A percentile compares a stretch with the other conserved stretches of the same genome.
Evolutionary conservation across 2,888 invertebrate species (phyloP).

Genomic region (Dasypogon diadema): DNA sequence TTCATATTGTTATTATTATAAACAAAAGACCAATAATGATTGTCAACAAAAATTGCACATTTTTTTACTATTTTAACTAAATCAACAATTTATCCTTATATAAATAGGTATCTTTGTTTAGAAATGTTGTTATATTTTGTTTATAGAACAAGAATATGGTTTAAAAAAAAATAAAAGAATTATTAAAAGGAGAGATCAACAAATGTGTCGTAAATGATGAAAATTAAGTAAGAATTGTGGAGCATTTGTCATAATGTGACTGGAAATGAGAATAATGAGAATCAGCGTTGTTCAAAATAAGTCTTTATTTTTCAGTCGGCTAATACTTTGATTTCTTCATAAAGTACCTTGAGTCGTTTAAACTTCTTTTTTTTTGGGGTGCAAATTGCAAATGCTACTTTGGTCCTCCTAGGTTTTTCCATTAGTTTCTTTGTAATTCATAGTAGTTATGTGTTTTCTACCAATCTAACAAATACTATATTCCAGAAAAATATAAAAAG

Average conservation of each 20-base stretch:
- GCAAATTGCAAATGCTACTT: too few species aligned
- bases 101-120: slow-evolving; percentile 51
- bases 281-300: neutral
- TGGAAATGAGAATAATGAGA: neutral
- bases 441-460: too few species aligned
- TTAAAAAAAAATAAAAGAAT: neutral
- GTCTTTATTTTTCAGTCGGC: neutral
- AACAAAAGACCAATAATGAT: slow-evolving; percentile 56
- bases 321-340: neutral
- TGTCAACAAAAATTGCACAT: slow-evolving; percentile 62
- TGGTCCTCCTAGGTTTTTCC: too few species aligned
- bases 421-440: too few species aligned
- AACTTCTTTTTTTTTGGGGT: too few species aligned
- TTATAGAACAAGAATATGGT: slow-evolving; percentile 29
- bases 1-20: slow-evolving; percentile 45
- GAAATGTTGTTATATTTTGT: slow-evolving; percentile 11
- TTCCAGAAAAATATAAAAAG: too few species aligned
- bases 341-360: too few species aligned
- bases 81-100: slow-evolving; percentile 29
- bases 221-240: neutral
- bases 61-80: slow-evolving; percentile 47
- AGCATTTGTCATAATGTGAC: too few species aligned
- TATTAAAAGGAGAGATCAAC: slow-evolving; percentile 27
- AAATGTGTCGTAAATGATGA: slow-evolving; percentile 38
- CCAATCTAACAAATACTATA: too few species aligned